These are phyloP conservation scores for Lepisosteus osseus DNA, from an alignment of 2,113 vertebrate genomes.

Conservation along the genomic window DNA sequence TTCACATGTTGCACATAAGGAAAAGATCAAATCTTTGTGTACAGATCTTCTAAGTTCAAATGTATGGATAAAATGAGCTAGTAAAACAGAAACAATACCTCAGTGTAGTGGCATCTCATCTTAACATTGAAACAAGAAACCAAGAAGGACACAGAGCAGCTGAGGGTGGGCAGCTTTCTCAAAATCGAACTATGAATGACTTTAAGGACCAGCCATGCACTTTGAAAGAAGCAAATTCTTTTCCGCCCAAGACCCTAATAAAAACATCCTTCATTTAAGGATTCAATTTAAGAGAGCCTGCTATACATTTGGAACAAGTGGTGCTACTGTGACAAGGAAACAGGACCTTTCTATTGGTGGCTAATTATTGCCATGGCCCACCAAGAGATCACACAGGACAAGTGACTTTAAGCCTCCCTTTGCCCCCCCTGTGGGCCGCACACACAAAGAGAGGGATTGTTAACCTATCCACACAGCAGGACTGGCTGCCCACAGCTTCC, in stretches of 20 bases:
- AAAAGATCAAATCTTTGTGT: too few relatives aligned
- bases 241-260: background rate
- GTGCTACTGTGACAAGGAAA: conserved; percentile 1
- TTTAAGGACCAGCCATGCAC: too few relatives aligned
- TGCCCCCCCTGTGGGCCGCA: conserved; percentile 6
- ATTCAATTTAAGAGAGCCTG: conserved; percentile 1
- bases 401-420: conserved; percentile 27
- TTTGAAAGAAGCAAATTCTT: too few relatives aligned
- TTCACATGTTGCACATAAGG: background rate
- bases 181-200: too few relatives aligned
- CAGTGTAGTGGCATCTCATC: too few relatives aligned
- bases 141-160: too few relatives aligned
- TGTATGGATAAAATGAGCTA: too few relatives aligned
- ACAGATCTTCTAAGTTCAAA: too few relatives aligned
- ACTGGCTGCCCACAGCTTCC: background rate
- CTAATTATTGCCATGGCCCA: conserved; percentile 5
- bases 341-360: background rate
- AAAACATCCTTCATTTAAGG: conserved; percentile 4
- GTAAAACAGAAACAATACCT: too few relatives aligned
- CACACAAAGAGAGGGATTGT: conserved; percentile 41
- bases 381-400: conserved; percentile 1
- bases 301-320: background rate
- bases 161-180: too few relatives aligned
- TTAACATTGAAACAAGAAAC: too few relatives aligned
- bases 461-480: conserved; percentile 10